Evolutionary conservation across 2,888 invertebrate genomes (phyloP).

Genomic region (Tridacna crocea): DNA sequence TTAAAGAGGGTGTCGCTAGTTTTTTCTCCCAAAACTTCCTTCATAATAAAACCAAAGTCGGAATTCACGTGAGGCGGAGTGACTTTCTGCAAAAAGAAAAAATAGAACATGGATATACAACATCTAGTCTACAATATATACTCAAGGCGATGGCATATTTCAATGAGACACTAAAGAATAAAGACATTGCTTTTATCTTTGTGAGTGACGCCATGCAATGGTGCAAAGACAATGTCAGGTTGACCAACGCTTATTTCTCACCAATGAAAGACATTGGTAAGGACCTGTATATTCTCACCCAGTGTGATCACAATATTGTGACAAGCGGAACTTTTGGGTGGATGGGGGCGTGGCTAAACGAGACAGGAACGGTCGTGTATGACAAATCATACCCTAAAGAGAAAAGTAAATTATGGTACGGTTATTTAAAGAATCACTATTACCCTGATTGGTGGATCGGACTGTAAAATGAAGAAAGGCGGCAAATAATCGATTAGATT

Average conservation of each 20-base stretch:
- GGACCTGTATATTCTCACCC: slow-evolving; percentile 68
- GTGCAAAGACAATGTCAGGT: slow-evolving; percentile 56
- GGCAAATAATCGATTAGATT: background rate
- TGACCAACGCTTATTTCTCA: slow-evolving; percentile 47
- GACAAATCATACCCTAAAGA: slow-evolving; percentile 52
- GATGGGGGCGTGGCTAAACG: slow-evolving; percentile 79
- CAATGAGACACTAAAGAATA: slow-evolving; percentile 41
- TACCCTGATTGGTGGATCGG: slow-evolving; percentile 67
- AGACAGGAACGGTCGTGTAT: slow-evolving; percentile 62
- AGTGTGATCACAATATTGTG: slow-evolving; percentile 84
- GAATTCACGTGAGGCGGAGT: slow-evolving; percentile 67
- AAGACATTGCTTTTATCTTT: slow-evolving; percentile 61
- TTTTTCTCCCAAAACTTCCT: slow-evolving; percentile 3
- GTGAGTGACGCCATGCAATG: slow-evolving; percentile 66
- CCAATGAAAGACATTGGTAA: slow-evolving; percentile 40
- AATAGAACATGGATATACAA: slow-evolving; percentile 60
- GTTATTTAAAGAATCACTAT: slow-evolving; percentile 59
- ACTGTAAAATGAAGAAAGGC: slow-evolving; percentile 11
- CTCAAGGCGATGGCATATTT: slow-evolving; percentile 63
- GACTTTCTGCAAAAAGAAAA: slow-evolving; percentile 53
- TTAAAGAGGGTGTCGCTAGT: slow-evolving; percentile 38
- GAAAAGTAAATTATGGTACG: slow-evolving; percentile 55
- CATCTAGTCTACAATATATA: slow-evolving; percentile 61
- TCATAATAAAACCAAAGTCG: slow-evolving; percentile 28
- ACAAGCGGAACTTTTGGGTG: slow-evolving; percentile 79